These are phyloP conservation scores for Drosophila quinaria DNA, from an alignment of 2,888 invertebrate genomes.

Conservation along the genomic window DNA sequence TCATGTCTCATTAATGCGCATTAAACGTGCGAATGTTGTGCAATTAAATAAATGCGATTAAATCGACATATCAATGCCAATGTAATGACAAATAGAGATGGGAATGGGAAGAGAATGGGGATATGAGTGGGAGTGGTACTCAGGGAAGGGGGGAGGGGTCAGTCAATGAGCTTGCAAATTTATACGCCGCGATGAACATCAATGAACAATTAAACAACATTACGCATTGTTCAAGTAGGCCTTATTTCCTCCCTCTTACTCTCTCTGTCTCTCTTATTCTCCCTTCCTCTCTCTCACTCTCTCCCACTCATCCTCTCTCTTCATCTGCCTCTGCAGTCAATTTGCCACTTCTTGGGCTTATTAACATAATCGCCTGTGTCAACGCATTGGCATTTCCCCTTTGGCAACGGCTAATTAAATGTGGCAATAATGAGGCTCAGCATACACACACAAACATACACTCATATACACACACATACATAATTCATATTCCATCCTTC, in stretches of 20 bases:
- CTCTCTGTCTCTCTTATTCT: background rate
- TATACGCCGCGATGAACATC: constrained; percentile 60
- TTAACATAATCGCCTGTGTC: constrained; percentile 77
- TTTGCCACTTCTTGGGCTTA: constrained; percentile 46
- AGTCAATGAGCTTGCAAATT: constrained; percentile 54
- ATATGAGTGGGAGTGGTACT: background rate
- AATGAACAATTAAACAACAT: constrained; percentile 72
- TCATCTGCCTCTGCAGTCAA: background rate
- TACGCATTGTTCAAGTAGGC: constrained; percentile 27
- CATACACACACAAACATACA: background rate
- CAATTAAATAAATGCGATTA: constrained; percentile 78
- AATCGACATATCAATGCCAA: constrained; percentile 64
- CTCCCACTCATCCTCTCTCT: background rate
- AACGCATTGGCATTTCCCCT: constrained; percentile 53
- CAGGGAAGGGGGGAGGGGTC: background rate
- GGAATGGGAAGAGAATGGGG: background rate
- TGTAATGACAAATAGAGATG: constrained; percentile 34
- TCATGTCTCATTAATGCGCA: constrained; percentile 77
- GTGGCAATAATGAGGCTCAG: constrained; percentile 59
- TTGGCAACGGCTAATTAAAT: constrained; percentile 70
- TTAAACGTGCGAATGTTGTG: constrained; percentile 69
- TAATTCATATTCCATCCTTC: constrained; percentile 7
- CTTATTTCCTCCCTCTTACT: background rate
- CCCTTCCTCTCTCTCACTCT: background rate
- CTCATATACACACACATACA: background rate